A percentile compares a stretch with the other conserved stretches of the same genome.
These are phyloP conservation scores for Eutolmus rufibarbis DNA, from an alignment of 2,888 invertebrate genomes.

Conservation along the genomic window DNA sequence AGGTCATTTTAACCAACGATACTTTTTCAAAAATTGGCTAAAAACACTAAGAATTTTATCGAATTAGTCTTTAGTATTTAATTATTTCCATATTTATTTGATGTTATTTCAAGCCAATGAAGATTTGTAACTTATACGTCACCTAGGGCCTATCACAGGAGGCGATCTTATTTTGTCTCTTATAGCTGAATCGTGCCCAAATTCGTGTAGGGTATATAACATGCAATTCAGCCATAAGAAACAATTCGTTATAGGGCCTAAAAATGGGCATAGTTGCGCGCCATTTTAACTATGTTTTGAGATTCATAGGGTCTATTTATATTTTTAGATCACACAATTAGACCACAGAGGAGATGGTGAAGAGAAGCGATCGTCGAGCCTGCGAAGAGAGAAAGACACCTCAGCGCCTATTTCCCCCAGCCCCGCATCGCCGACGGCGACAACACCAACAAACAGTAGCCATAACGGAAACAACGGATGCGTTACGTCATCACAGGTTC, in stretches of 20 bases:
- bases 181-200: too few species aligned
- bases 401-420: slow-evolving; percentile 16
- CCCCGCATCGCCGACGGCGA: slow-evolving; percentile 40
- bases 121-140: too few species aligned
- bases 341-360: slow-evolving; percentile 65
- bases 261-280: too few species aligned
- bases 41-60: background rate
- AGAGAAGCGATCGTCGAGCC: slow-evolving; percentile 45
- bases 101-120: too few species aligned
- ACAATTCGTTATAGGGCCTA: too few species aligned
- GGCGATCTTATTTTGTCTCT: too few species aligned
- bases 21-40: background rate
- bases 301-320: background rate
- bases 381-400: slow-evolving; percentile 47
- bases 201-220: too few species aligned
- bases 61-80: too few species aligned
- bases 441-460: slow-evolving; percentile 42
- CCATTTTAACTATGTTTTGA: background rate
- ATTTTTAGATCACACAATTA: slow-evolving; percentile 63
- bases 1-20: too few species aligned
- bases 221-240: too few species aligned
- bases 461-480: slow-evolving; percentile 45
- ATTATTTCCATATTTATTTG: too few species aligned
- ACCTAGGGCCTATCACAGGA: too few species aligned
- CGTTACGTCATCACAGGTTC: slow-evolving; percentile 42